phyloP scores from a whole-genome alignment of 2,797 vertebrate species.

The Ctenosaura bakeri region DNA sequence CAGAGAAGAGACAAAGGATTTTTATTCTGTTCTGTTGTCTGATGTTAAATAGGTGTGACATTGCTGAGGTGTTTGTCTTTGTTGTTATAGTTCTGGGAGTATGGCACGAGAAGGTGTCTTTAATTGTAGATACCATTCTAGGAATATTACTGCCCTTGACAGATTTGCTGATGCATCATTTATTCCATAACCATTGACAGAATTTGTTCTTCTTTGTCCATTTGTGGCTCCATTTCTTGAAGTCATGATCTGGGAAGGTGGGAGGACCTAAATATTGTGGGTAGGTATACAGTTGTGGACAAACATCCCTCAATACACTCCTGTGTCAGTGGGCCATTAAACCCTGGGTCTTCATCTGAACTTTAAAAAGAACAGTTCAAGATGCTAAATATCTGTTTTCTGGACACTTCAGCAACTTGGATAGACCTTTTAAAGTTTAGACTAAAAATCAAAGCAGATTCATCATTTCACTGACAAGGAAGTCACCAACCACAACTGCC shows the following conservation, averaged over 20 bases:
- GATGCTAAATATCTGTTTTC: too few species aligned
- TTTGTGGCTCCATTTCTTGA: conserved; percentile 6
- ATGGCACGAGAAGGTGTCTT: conserved; percentile 11
- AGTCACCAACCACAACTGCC: background rate
- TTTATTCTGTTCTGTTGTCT: background rate
- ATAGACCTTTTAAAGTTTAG: too few species aligned
- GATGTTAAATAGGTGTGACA: conserved; percentile 27
- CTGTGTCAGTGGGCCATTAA: too few species aligned
- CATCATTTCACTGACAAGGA: too few species aligned
- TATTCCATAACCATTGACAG: background rate
- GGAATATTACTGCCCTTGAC: conserved; percentile 24
- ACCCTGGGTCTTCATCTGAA: too few species aligned
- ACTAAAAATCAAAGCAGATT: too few species aligned
- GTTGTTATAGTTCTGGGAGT: conserved; percentile 33
- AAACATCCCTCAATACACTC: background rate
- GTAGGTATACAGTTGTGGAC: background rate
- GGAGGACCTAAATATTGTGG: background rate
- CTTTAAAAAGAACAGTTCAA: too few species aligned
- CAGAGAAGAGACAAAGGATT: background rate
- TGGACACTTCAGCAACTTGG: too few species aligned
- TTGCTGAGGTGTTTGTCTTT: conserved; percentile 3
- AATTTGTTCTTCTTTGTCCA: background rate
- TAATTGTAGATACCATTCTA: conserved; percentile 22
- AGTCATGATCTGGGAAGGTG: background rate
- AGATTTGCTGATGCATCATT: conserved; percentile 30